Evolutionary conservation across 2,888 invertebrate genomes (phyloP).

Genomic region (Aelia acuminata): DNA sequence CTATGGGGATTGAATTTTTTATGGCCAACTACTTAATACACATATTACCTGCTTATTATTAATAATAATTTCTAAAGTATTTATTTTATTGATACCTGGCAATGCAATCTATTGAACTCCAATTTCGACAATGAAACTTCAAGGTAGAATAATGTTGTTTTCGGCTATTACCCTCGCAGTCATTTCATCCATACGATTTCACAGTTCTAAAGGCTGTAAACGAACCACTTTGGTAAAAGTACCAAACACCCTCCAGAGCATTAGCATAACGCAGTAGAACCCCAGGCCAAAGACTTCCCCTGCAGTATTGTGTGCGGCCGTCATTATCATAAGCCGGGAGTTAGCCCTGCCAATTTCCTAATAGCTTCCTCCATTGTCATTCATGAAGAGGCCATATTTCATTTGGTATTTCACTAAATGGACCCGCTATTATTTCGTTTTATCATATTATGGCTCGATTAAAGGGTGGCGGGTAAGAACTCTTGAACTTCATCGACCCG

Average conservation of each 20-base stretch:
- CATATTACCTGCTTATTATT: too few species aligned
- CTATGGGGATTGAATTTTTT: too few species aligned
- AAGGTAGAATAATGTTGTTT: background rate
- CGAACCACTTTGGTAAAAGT: background rate
- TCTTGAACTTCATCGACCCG: background rate
- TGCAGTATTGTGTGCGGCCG: background rate
- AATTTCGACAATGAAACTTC: too few species aligned
- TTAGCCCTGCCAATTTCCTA: constrained; percentile 37
- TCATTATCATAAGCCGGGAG: constrained; percentile 49
- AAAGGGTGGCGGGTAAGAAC: background rate
- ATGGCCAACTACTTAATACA: too few species aligned
- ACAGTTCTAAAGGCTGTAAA: background rate
- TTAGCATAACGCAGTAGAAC: background rate
- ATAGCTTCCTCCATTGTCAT: constrained; percentile 16
- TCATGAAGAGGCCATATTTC: constrained; percentile 33
- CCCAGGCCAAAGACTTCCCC: background rate
- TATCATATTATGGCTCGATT: background rate
- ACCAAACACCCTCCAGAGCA: background rate
- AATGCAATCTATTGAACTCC: too few species aligned
- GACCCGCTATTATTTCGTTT: background rate
- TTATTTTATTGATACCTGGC: too few species aligned
- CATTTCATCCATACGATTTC: background rate
- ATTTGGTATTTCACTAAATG: background rate
- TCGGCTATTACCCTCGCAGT: background rate
- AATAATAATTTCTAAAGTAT: too few species aligned